phyloP scores from a whole-genome alignment of 2,888 invertebrate genomes.

The Palloptera scutellata region DNA sequence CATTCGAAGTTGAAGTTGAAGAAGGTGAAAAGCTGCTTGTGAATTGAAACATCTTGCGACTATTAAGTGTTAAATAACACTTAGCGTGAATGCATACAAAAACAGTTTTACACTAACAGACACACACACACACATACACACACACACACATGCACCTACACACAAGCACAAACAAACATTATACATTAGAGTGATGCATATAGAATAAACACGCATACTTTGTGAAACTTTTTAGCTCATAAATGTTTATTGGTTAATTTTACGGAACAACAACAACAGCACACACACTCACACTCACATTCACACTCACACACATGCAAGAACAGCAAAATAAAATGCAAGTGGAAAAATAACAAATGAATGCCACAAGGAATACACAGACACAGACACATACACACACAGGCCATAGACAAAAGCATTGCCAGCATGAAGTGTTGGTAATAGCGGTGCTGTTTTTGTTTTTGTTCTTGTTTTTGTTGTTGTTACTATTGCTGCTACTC shows the following conservation, averaged over 20 bases:
- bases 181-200: background rate
- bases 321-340: background rate
- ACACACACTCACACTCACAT: background rate
- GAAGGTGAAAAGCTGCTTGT: slow-evolving; percentile 43
- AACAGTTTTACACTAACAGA: slow-evolving; percentile 11
- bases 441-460: too few relatives aligned
- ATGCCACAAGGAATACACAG: too few relatives aligned
- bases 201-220: slow-evolving; percentile 16
- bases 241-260: slow-evolving; percentile 45
- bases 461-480: too few relatives aligned
- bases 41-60: slow-evolving; percentile 50
- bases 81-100: slow-evolving; percentile 17
- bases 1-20: too few relatives aligned
- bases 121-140: background rate
- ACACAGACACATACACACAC: too few relatives aligned
- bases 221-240: slow-evolving; percentile 40
- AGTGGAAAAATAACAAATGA: slow-evolving; percentile 17
- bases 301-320: slow-evolving; percentile 3
- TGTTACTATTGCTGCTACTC: too few relatives aligned
- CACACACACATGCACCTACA: background rate
- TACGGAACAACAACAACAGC: slow-evolving; percentile 38
- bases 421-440: too few relatives aligned
- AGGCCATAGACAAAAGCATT: too few relatives aligned
- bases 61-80: slow-evolving; percentile 49
- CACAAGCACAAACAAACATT: slow-evolving; percentile 2